Percentiles rank a stretch among this genome's conserved stretches.
phyloP scores from a whole-genome alignment of 2,797 vertebrate genomes.

The Thunnus albacares region DNA sequence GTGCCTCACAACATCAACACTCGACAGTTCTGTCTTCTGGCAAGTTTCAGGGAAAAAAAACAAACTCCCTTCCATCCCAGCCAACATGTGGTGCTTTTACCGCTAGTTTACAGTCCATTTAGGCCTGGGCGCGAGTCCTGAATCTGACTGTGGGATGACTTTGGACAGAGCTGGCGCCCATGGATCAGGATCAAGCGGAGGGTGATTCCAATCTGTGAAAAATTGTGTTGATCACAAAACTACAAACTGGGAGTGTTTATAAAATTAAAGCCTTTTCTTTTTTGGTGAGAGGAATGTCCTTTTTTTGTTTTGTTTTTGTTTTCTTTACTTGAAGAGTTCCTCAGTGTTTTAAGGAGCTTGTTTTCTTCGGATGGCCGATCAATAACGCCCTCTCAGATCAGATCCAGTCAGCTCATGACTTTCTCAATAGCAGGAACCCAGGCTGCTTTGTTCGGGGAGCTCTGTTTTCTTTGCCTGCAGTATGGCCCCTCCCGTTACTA shows the following conservation, averaged over 20 bases:
- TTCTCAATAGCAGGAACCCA: slow-evolving; percentile 54
- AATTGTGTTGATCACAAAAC: slow-evolving; percentile 70
- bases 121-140: slow-evolving; percentile 53
- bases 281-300: slow-evolving; percentile 67
- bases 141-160: slow-evolving; percentile 41
- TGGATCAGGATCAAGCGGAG: slow-evolving; percentile 42
- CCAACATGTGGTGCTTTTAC: slow-evolving; percentile 75
- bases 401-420: slow-evolving; percentile 57
- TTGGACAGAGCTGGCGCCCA: slow-evolving; percentile 39
- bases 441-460: slow-evolving; percentile 63
- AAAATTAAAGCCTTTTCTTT: slow-evolving; percentile 53
- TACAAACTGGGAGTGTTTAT: slow-evolving; percentile 47
- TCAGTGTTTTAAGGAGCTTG: slow-evolving; percentile 53
- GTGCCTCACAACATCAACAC: slow-evolving; percentile 60
- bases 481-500: slow-evolving; percentile 70
- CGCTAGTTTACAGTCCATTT: slow-evolving; percentile 78
- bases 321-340: slow-evolving; percentile 75
- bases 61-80: slow-evolving; percentile 45
- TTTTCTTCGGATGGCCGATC: slow-evolving; percentile 50
- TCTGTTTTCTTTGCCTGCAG: slow-evolving; percentile 66
- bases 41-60: slow-evolving; percentile 67
- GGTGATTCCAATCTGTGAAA: slow-evolving; percentile 44
- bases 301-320: slow-evolving; percentile 27
- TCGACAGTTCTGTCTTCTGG: slow-evolving; percentile 53
- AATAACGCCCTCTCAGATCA: slow-evolving; percentile 47